phyloP scores from a whole-genome alignment of 2,888 invertebrate genomes.

The Macrosoma leucophasiata region DNA sequence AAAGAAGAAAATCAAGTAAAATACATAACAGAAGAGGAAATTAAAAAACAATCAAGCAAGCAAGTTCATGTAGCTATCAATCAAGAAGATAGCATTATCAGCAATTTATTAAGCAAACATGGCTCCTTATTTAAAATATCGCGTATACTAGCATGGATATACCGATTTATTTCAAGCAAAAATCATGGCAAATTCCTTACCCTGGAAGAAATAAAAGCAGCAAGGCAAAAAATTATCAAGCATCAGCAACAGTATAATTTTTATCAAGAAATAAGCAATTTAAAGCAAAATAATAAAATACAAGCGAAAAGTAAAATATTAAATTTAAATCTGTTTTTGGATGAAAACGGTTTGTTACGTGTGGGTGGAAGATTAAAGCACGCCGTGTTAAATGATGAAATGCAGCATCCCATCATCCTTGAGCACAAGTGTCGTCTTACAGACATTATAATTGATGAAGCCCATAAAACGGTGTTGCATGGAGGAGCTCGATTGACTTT shows the following conservation, averaged over 20 bases:
- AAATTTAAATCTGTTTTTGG: constrained; percentile 7
- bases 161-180: constrained; percentile 6
- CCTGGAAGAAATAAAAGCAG: constrained; percentile 1
- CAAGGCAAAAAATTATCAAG: constrained; percentile 6
- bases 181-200: background rate
- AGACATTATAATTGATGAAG: constrained; percentile 15
- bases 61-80: constrained; percentile 4
- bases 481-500: constrained; percentile 12
- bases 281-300: constrained; percentile 5
- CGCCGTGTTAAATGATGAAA: constrained; percentile 1
- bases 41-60: background rate
- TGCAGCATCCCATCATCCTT: constrained; percentile 9
- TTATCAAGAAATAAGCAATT: constrained; percentile 2
- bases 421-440: constrained; percentile 9
- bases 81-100: constrained; percentile 1
- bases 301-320: constrained; percentile 6
- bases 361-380: constrained; percentile 12
- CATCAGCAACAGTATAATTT: constrained; percentile 1
- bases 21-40: background rate
- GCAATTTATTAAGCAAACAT: constrained; percentile 7
- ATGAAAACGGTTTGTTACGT: constrained; percentile 6
- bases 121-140: constrained; percentile 3
- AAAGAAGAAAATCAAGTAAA: constrained; percentile 1
- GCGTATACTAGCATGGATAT: constrained; percentile 10
- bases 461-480: constrained; percentile 11